Base-by-base conservation (phyloP, 1,140 invertebrate species). In the Aphelenchoides fujianensis region DNA sequence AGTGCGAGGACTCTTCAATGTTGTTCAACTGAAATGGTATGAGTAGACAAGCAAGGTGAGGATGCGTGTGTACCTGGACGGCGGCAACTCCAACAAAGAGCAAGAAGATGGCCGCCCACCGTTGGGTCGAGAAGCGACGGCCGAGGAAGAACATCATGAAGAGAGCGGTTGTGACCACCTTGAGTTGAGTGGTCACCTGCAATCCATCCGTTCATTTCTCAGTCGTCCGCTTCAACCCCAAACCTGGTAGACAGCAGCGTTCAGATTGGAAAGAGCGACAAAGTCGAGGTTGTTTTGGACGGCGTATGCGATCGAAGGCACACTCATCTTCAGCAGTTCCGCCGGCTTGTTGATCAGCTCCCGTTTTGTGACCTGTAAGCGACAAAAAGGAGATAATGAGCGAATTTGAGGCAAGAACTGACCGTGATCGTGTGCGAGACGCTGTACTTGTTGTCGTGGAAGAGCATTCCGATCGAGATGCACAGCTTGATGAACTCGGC, bases 61-160 rank as follows among this genome's bases (percentile, higher is more conserved):
- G n/a, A n/a, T n/a, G n/a, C n/a, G n/a, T n/a, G n/a, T n/a, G n/a
- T 30, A 81, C 75, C 71, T 83, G 82, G 27, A 83, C 82, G 27
- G 72, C 67, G 19, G 83, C 82, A n/a, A 83, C 83, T 16, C 82
- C 82, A 23, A 61, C 71, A 67, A 82, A 84, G 9, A 83, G 76
- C 12, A 84, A 71, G 48, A 79, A 61, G 48, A 83, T 83, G 12
- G 83, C 76, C 19, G 79, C 32, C 82, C 82, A 83, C 9, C 82
- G 77, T 52, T 62, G 57, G 3, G 12, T 16, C 1, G 82, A 83
- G 69, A 83, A 83, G 3, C 72, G 68, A 53, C 83, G 48, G 2
- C 82, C 76, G 31, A 83, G 73, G 54, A 83, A 81, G n/a, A 76
- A 28, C 72, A 83, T 82, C 82, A 83, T 83, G 67, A 83, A 83